phyloP scores from a whole-genome alignment of 2,888 invertebrate genomes.

The Fragum whitleyi region DNA sequence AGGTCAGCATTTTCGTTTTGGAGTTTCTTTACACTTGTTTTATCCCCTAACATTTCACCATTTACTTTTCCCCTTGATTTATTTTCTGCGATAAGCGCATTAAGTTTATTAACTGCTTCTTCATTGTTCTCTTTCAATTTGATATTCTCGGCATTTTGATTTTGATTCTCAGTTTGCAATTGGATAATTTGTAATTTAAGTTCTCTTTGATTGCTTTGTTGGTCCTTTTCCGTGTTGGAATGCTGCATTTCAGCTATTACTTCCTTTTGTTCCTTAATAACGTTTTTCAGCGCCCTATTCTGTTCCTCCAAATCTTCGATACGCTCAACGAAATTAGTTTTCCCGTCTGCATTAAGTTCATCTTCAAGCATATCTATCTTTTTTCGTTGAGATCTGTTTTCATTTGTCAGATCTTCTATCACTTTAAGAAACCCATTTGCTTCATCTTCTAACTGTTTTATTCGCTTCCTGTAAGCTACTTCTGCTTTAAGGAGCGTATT shows the following conservation, averaged over 20 bases:
- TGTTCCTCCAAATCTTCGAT: slow-evolving; percentile 60
- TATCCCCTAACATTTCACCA: slow-evolving; percentile 48
- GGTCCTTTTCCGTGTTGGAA: background rate
- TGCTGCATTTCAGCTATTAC: slow-evolving; percentile 3
- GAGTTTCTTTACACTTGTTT: slow-evolving; percentile 58
- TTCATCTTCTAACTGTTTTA: slow-evolving; percentile 78
- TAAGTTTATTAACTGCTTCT: slow-evolving; percentile 65
- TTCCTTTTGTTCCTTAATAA: slow-evolving; percentile 61
- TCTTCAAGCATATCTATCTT: slow-evolving; percentile 67
- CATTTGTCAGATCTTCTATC: slow-evolving; percentile 71
- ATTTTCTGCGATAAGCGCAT: slow-evolving; percentile 66
- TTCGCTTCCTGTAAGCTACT: slow-evolving; percentile 71
- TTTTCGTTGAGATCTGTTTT: slow-evolving; percentile 69
- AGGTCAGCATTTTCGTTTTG: slow-evolving; percentile 49
- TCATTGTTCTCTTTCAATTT: slow-evolving; percentile 71
- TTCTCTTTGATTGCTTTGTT: slow-evolving; percentile 51
- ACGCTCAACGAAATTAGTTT: slow-evolving; percentile 33
- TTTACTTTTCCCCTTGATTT: slow-evolving; percentile 62
- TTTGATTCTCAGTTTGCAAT: slow-evolving; percentile 70
- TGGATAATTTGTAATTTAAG: slow-evolving; percentile 67
- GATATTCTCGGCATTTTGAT: slow-evolving; percentile 70
- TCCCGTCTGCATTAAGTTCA: slow-evolving; percentile 35
- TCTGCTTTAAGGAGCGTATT: slow-evolving; percentile 74
- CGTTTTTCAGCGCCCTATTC: slow-evolving; percentile 63
- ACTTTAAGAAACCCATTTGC: slow-evolving; percentile 73